Base-by-base conservation (phyloP, 2,113 vertebrate species). In the Elephas maximus region DNA sequence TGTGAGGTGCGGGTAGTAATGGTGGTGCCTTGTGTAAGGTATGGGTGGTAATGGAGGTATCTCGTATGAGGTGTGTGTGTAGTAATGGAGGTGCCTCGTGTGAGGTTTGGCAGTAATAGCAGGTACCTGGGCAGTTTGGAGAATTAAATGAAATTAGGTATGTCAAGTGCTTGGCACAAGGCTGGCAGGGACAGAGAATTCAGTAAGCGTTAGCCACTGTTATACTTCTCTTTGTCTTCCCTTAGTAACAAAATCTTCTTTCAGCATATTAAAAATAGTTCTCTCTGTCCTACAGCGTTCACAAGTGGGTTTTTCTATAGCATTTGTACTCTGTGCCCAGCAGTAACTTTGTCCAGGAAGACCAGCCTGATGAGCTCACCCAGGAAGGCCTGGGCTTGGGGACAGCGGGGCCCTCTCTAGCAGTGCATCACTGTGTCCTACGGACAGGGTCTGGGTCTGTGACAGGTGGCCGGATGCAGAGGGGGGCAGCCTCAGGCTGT, bases 81-180 rank as follows among this genome's bases (percentile, higher is more conserved):
- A 23, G 14, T 17, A 74, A 37, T 62, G 57, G 28, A 7, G 37
- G 30, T 78, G 12, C 48, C n/a, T 30, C 14, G 11, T 33, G 30
- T 79, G 62, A 85, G 67, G 81, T 41, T 18, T 30, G 37, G 37
- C 37, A 37, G 37, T 62, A 51, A 6, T 17, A 62, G 14, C 63
- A 44, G 53, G 53, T n/a, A 37, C 33, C 69, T n/a, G 14, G 33
- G 63, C 82, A 88, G 81, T 94, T 88, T 76, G 74, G 65, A 89
- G n/a, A 63, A 79, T 95, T 89, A 93, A 86, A 80, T 91, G 77
- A 90, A 95, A 69, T 88, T 90, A 82, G 80, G 84, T 62, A 53
- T 93, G 84, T 82, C 60, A 89, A 79, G 45, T 78, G 20, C 76
- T 41, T 93, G 95, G 88, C 62, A 73, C 15, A 3, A 23, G 0